Conservation (phyloP, 2,113 vertebrate species). For the Calidris pugnax region DNA sequence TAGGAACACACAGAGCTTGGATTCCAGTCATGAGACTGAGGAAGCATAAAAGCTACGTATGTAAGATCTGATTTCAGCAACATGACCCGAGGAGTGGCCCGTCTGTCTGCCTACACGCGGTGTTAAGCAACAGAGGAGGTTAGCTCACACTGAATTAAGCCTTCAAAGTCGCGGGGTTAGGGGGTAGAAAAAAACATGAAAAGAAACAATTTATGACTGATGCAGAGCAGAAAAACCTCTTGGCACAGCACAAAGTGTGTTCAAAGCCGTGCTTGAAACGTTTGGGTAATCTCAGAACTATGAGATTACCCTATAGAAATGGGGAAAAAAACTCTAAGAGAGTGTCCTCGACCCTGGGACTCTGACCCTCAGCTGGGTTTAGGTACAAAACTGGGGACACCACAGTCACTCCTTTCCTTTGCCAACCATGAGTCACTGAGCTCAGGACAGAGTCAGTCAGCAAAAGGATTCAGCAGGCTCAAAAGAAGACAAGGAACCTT, state of each 20-base stretch:
- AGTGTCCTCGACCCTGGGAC: rapidly evolving
- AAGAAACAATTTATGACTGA: neutral
- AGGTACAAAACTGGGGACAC: neutral
- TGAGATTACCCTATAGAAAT: neutral
- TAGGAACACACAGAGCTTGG: neutral
- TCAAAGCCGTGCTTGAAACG: rapidly evolving
- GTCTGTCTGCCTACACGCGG: neutral
- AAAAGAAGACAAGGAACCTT: neutral
- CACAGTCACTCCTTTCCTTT: neutral
- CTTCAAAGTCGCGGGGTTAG: neutral
- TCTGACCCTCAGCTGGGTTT: neutral
- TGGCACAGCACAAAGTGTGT: neutral
- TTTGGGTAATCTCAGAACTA: neutral
- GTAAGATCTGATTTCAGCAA: constrained; percentile 33
- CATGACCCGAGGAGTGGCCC: neutral
- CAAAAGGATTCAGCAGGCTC: neutral
- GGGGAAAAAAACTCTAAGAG: neutral
- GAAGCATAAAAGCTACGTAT: neutral
- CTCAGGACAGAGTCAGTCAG: neutral
- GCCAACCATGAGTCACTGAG: neutral
- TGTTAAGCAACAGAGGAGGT: neutral
- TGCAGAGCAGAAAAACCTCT: neutral
- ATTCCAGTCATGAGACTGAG: neutral
- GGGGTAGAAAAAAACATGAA: neutral
- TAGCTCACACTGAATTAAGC: constrained; percentile 2